Percentiles rank a stretch among this genome's conserved stretches.
Conservation (phyloP, 2,113 vertebrate genomes). For the Tapirus terrestris region DNA sequence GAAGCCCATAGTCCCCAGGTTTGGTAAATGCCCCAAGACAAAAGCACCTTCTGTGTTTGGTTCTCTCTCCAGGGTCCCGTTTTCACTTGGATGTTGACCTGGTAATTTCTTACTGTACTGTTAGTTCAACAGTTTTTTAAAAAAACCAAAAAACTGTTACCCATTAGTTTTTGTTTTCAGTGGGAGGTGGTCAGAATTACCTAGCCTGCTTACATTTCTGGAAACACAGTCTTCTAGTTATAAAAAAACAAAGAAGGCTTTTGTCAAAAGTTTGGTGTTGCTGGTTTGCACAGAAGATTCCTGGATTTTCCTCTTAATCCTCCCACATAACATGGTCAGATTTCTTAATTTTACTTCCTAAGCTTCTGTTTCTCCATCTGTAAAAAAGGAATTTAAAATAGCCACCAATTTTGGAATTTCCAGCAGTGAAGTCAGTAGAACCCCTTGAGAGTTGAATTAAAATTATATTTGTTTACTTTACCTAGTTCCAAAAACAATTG, state of each 20-base stretch:
- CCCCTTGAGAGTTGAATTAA: neutral
- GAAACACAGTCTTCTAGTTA: slow-evolving; percentile 8
- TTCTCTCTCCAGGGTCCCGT: neutral
- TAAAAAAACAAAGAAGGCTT: neutral
- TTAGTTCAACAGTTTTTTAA: neutral
- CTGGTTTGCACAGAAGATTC: neutral
- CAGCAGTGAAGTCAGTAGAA: neutral
- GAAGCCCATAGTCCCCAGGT: neutral
- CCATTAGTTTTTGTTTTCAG: neutral
- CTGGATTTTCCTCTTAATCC: neutral
- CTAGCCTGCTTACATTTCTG: neutral
- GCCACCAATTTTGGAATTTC: neutral
- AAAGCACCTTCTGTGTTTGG: neutral
- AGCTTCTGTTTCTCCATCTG: neutral
- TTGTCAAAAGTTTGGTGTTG: neutral
- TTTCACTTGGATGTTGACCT: slow-evolving; percentile 14
- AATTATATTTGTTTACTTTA: slow-evolving; percentile 22
- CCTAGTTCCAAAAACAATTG: neutral
- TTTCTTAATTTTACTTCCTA: slow-evolving; percentile 15
- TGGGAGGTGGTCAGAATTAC: neutral
- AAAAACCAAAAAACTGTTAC: neutral
- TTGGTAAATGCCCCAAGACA: neutral
- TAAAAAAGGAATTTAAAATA: slow-evolving; percentile 2
- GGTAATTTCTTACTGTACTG: neutral
- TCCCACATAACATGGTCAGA: neutral